Base-by-base conservation (phyloP, 2,113 vertebrate species). In the Paradoxurus hermaphroditus region DNA sequence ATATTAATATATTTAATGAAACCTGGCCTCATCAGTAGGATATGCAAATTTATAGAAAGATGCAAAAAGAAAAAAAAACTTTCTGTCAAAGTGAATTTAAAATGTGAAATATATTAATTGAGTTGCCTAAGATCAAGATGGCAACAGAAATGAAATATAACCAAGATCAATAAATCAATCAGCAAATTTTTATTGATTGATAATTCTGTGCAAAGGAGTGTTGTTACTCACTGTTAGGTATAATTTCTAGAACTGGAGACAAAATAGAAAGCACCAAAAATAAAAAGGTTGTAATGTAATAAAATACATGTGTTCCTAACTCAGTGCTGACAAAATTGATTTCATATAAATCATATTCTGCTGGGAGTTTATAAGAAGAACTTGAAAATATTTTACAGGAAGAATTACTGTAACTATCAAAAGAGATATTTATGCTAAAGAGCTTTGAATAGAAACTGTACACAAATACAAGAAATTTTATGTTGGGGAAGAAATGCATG, bases 381-480 rank as follows among this genome's bases (percentile, higher is more conserved):
- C 23, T 46, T 94, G 25, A 21, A 96, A 92, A 85, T 79, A 88
- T 12, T 92, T 91, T 93, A 62, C 72, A 94, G 25, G 53, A 86
- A 70, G 8, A 29, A 86, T 56, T 63, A 81, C 65, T 59, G 5
- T 77, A 92, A 65, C 27, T 34, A 85, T 51, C 27, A 92, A 88
- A 70, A 25, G 12, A 88, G 34, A 85, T 91, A 78, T 84, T 75
- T 86, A 94, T 95, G 51, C 18, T 94, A 95, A 82, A 62, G 29
- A 78, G 23, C 9, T 96, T 96, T 62, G 62, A 89, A 67, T 53
- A 34, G n/a, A 86, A 94, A 75, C 25, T 39, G 78, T 4, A 62
- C 36, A 72, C 29, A 94, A 85, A 86, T 62, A 91, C 34, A 93
- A 90, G 62, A 7, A n/a, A 63, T 63, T 73, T 91, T 73, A 31